phyloP scores from a whole-genome alignment of 2,797 vertebrate genomes.

The Taeniopygia guttata region DNA sequence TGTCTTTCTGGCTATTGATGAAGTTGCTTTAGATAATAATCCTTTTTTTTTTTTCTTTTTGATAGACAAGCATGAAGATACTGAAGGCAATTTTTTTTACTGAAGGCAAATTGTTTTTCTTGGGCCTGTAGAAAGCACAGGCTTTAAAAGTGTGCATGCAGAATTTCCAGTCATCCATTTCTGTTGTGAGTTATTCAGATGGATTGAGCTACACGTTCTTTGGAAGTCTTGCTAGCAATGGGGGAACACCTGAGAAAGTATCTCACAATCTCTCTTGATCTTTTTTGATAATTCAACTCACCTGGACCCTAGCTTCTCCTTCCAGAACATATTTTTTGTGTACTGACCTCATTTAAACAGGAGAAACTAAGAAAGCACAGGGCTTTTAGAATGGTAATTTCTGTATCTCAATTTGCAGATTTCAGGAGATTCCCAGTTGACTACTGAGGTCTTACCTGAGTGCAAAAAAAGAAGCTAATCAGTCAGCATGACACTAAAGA shows the following conservation, averaged over 20 bases:
- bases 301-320: neutral
- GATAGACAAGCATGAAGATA: neutral
- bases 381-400: neutral
- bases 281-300: neutral
- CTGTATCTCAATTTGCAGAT: neutral
- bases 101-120: neutral
- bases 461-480: neutral
- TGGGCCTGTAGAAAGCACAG: neutral
- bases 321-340: neutral
- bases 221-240: neutral
- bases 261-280: neutral
- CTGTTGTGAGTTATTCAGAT: neutral
- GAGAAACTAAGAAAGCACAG: neutral
- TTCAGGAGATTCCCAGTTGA: neutral
- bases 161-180: neutral
- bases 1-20: neutral
- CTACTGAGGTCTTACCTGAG: neutral
- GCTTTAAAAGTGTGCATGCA: neutral
- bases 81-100: neutral
- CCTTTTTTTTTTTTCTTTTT: neutral
- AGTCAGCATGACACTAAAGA: neutral
- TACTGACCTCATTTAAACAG: neutral
- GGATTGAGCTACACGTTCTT: neutral
- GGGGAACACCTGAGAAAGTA: neutral
- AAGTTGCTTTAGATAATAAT: neutral